Percentiles rank a stretch among this genome's conserved stretches.
Conservation (phyloP, 2,797 vertebrate genomes). For the Sebastes diaconus region DNA sequence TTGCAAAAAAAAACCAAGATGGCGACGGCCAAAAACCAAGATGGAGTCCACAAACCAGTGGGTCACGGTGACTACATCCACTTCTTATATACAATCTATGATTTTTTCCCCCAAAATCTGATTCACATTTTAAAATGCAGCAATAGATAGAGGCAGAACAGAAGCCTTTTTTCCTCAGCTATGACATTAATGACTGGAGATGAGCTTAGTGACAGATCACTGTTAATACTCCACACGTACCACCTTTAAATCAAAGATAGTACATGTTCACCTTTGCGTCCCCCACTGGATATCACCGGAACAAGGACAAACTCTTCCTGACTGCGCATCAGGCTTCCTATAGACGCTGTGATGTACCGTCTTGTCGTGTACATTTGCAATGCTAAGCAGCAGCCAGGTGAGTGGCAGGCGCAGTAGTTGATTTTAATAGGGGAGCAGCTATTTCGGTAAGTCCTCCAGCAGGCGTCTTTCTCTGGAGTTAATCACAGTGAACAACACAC, state of each 20-base stretch:
- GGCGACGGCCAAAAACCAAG: too few relatives aligned
- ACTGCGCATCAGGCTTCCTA: conserved; percentile 8
- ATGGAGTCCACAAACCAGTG: too few relatives aligned
- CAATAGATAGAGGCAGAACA: not conserved
- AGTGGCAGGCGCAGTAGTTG: conserved; percentile 62
- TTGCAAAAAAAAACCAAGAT: not conserved
- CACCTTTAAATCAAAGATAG: not conserved
- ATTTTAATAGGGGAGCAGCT: conserved; percentile 58
- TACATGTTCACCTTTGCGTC: not conserved
- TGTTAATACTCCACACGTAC: not conserved
- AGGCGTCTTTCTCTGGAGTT: conserved; percentile 48
- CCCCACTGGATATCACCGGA: not conserved
- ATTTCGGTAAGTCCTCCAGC: conserved; percentile 65
- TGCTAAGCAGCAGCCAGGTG: conserved; percentile 61
- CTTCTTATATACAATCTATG: not conserved
- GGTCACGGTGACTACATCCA: too few relatives aligned
- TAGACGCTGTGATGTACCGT: not conserved
- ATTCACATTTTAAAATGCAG: not conserved
- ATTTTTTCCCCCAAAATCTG: not conserved
- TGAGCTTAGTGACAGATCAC: not conserved
- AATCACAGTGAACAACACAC: conserved; percentile 46
- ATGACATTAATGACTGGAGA: not conserved
- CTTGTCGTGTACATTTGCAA: conserved; percentile 32
- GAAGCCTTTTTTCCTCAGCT: too few relatives aligned
- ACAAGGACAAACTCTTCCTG: conserved; percentile 6